A percentile compares a stretch with the other conserved stretches of the same genome.
Conservation (phyloP, 2,888 invertebrate genomes). For the Atrina japonica region DNA sequence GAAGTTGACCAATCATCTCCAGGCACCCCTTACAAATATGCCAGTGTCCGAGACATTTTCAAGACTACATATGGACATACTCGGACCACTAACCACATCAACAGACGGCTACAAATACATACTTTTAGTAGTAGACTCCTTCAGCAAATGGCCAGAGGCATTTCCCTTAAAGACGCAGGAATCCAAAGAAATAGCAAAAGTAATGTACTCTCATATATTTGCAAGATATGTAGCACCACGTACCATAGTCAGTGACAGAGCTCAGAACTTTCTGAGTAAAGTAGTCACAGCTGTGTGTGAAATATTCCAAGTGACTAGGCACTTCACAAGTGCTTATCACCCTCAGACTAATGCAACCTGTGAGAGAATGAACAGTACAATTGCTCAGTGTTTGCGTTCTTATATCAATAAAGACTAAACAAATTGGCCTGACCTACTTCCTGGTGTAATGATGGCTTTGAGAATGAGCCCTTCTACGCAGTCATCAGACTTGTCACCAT, state of each 20-base stretch:
- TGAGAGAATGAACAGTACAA: conserved; percentile 44
- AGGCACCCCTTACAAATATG: conserved; percentile 13
- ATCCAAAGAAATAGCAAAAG: conserved; percentile 41
- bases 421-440: conserved; percentile 36
- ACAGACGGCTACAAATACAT: too few species aligned
- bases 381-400: conserved; percentile 40
- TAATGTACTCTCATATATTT: conserved; percentile 46
- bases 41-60: conserved; percentile 25
- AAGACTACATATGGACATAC: conserved; percentile 47
- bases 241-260: conserved; percentile 46
- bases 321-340: conserved; percentile 41
- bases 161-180: conserved; percentile 45
- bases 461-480: conserved; percentile 29
- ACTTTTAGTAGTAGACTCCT: conserved; percentile 43
- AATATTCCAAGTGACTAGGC: too few species aligned
- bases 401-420: conserved; percentile 40
- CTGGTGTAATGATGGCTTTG: conserved; percentile 37
- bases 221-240: conserved; percentile 46
- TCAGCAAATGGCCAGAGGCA: conserved; percentile 45
- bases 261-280: conserved; percentile 43
- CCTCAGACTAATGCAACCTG: too few species aligned
- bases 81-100: conserved; percentile 37
- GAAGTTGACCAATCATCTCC: background rate
- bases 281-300: too few species aligned
- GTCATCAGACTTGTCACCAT: too few species aligned